Conservation (phyloP, 2,113 vertebrate species). For the Pycnonotus jocosus region DNA sequence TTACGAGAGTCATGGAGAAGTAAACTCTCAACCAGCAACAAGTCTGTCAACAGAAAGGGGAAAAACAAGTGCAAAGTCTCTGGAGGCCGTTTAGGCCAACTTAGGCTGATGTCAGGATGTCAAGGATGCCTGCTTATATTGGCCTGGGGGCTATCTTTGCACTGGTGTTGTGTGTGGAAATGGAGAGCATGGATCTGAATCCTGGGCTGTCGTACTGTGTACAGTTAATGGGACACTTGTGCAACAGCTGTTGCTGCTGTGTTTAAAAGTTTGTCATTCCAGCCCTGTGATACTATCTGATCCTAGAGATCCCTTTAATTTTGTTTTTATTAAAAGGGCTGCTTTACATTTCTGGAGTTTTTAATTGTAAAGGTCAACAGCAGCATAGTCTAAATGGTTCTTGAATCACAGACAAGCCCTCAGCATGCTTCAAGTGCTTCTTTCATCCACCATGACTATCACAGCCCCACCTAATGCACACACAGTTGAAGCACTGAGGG, state of each 20-base stretch:
- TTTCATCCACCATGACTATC: not conserved
- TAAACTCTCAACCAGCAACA: not conserved
- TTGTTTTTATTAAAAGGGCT: constrained; percentile 9
- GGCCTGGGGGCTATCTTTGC: not conserved
- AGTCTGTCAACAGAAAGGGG: not conserved
- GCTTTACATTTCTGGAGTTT: constrained; percentile 16
- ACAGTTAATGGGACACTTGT: not conserved
- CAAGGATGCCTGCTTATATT: not conserved
- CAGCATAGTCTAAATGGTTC: not conserved
- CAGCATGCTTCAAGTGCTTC: not conserved
- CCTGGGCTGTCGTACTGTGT: not conserved
- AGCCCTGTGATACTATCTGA: not conserved
- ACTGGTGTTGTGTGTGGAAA: not conserved
- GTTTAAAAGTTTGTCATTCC: constrained; percentile 8
- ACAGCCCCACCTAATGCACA: not conserved
- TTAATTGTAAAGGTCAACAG: constrained; percentile 15
- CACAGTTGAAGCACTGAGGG: not conserved
- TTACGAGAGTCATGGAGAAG: not conserved
- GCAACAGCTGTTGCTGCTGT: not conserved
- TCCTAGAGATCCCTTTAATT: constrained; percentile 3
- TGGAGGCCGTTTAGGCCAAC: not conserved
- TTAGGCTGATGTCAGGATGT: not conserved
- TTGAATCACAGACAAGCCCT: not conserved
- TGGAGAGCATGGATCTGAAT: not conserved
- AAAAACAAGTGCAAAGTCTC: not conserved